A percentile compares a stretch with the other conserved stretches of the same genome.
Evolutionary conservation across 2,797 vertebrate genomes (phyloP).

Genomic region (Pipistrellus kuhlii): DNA sequence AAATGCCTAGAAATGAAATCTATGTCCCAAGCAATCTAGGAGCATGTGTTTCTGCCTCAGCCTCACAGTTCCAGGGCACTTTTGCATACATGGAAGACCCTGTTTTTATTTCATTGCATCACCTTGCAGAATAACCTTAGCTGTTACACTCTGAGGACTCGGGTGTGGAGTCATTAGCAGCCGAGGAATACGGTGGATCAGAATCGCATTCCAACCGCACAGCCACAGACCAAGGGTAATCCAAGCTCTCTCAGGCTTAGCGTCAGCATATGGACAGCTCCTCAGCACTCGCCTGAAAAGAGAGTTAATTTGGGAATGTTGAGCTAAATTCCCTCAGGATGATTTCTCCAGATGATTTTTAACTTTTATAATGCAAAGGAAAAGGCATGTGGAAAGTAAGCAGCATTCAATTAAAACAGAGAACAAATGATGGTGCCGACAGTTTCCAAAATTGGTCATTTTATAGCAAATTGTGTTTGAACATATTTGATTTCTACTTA

Average conservation of each 20-base stretch:
- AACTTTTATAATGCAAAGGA: constrained; percentile 63
- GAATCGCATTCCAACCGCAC: constrained; percentile 76
- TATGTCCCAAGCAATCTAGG: constrained; percentile 79
- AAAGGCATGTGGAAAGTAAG: constrained; percentile 68
- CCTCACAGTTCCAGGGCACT: constrained; percentile 70
- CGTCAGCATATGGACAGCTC: constrained; percentile 84
- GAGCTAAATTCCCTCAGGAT: constrained; percentile 71
- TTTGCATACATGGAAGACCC: constrained; percentile 73
- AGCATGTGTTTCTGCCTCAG: constrained; percentile 80
- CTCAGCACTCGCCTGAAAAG: constrained; percentile 69
- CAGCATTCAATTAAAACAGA: constrained; percentile 63
- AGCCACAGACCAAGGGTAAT: constrained; percentile 84
- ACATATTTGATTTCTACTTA: constrained; percentile 83
- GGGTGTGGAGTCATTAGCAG: constrained; percentile 82
- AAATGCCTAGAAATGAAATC: constrained; percentile 73
- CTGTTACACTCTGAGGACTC: constrained; percentile 85
- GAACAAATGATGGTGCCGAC: constrained; percentile 75
- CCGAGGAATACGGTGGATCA: constrained; percentile 71
- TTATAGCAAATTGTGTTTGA: constrained; percentile 75
- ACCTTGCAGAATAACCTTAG: constrained; percentile 85
- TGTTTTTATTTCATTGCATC: constrained; percentile 78
- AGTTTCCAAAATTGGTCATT: constrained; percentile 68
- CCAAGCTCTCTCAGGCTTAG: constrained; percentile 86
- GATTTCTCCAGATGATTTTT: constrained; percentile 81
- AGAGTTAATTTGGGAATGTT: constrained; percentile 81